Conservation (phyloP, 2,888 invertebrate genomes). For the Idaea dimidiata region DNA sequence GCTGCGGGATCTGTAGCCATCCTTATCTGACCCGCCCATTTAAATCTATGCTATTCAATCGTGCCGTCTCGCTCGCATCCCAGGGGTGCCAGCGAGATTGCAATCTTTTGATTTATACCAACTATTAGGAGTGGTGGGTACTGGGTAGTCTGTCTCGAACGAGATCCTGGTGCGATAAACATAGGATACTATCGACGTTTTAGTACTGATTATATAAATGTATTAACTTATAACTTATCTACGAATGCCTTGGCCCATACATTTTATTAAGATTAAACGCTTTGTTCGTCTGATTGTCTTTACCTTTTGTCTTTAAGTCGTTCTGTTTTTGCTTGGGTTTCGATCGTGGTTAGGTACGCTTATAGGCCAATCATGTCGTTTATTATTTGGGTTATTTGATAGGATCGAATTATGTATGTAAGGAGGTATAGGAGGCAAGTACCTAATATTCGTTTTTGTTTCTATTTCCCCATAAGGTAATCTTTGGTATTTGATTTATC, state of each 20-base stretch:
- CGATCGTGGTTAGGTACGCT: neutral
- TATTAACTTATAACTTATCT: constrained; percentile 56
- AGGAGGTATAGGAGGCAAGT: no score
- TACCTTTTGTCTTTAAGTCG: neutral
- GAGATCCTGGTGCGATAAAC: constrained; percentile 68
- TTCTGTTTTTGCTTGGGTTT: neutral
- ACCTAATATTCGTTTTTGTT: no score
- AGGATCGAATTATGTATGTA: neutral
- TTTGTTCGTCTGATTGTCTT: constrained; percentile 21
- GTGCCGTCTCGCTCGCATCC: constrained; percentile 78
- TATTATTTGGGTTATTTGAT: neutral
- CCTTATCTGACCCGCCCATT: constrained; percentile 79
- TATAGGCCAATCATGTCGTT: neutral
- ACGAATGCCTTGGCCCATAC: constrained; percentile 33
- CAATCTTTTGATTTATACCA: constrained; percentile 82
- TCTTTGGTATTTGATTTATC: no score
- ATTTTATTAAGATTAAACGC: constrained; percentile 27
- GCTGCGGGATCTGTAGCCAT: constrained; percentile 70
- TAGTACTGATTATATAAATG: constrained; percentile 73
- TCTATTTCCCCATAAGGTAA: no score
- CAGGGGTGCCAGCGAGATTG: constrained; percentile 79
- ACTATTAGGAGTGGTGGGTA: constrained; percentile 74
- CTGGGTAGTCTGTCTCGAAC: constrained; percentile 74
- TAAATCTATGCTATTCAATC: constrained; percentile 81
- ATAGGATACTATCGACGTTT: constrained; percentile 68